phyloP scores from a whole-genome alignment of 2,113 vertebrate genomes.

The Trematocara variabile region DNA sequence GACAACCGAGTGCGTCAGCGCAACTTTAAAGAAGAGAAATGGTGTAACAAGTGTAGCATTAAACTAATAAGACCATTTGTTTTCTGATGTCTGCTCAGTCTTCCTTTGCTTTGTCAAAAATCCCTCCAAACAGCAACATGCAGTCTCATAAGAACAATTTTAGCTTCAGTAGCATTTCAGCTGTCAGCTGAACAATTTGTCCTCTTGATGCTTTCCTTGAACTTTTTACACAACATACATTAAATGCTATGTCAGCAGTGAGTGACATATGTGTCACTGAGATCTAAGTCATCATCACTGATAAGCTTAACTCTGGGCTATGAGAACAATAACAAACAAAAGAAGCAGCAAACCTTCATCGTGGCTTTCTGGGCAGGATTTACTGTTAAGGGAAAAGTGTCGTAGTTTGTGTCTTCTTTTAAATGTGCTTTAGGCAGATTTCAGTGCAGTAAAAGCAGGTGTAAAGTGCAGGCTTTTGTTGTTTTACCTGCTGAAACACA shows the following conservation, averaged over 20 bases:
- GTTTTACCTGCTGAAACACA: background rate
- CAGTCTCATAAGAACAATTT: background rate
- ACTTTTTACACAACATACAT: background rate
- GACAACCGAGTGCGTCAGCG: background rate
- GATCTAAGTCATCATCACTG: background rate
- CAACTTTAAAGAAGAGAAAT: background rate
- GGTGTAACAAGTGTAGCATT: background rate
- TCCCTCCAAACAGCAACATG: background rate
- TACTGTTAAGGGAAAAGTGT: background rate
- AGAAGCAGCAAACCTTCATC: background rate
- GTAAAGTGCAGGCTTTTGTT: background rate
- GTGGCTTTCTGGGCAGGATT: accelerated
- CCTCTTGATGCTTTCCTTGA: background rate
- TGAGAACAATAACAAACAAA: background rate
- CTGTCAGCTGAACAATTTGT: background rate
- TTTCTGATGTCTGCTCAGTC: background rate
- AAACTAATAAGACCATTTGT: background rate
- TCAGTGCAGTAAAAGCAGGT: background rate
- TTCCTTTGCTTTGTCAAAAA: background rate
- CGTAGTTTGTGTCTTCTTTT: background rate
- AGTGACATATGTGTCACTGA: background rate
- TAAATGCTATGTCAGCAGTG: background rate
- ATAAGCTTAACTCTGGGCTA: background rate
- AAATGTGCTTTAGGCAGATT: background rate
- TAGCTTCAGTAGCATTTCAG: background rate